Evolutionary conservation across 2,888 invertebrate species (phyloP).

Genomic region (Drosophila seclusa): DNA sequence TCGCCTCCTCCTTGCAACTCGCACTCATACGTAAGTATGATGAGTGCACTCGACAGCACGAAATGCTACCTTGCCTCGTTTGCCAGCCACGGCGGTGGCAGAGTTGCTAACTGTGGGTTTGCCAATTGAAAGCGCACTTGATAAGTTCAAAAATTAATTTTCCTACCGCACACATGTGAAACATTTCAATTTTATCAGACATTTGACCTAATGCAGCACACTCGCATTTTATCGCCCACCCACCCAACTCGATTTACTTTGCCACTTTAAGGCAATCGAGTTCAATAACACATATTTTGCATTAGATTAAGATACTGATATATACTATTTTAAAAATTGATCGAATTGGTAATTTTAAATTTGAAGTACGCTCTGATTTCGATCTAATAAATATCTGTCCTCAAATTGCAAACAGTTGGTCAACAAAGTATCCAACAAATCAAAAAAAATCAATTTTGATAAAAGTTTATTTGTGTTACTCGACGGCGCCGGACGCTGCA

Average conservation of each 20-base stretch:
- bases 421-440: background rate
- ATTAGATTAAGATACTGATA: no score
- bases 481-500: conserved; percentile 2
- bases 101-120: conserved; percentile 10
- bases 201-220: conserved; percentile 55
- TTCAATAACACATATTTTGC: background rate
- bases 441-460: conserved; percentile 57
- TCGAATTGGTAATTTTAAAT: background rate
- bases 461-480: conserved; percentile 37
- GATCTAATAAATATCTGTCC: background rate
- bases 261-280: background rate
- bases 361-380: background rate
- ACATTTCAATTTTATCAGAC: conserved; percentile 56
- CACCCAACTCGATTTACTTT: background rate
- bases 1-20: background rate
- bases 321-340: background rate
- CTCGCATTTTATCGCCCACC: background rate
- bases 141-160: conserved; percentile 62
- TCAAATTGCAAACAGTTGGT: background rate
- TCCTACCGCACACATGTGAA: conserved; percentile 35
- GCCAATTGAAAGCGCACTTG: conserved; percentile 51
- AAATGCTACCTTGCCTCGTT: conserved; percentile 57
- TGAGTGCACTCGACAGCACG: conserved; percentile 77
- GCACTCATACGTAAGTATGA: conserved; percentile 59
- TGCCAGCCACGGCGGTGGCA: background rate